Percentiles rank a stretch among this genome's conserved stretches.
Evolutionary conservation across 2,113 vertebrate species (phyloP).

Genomic region (Pan troglodytes): NHGRI_mPanTro3-v2.1_pri NC_072414.2:71223501-71224000

Average conservation of each 20-base stretch:
- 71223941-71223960: background rate
- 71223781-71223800: background rate
- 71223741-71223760: background rate
- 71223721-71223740: background rate
- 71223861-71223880: background rate
- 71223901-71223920: background rate
- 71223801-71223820: background rate
- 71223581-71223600: constrained; percentile 59
- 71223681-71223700: constrained; percentile 38
- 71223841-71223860: background rate
- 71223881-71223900: background rate
- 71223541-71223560: too few relatives aligned
- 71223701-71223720: background rate
- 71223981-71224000: background rate
- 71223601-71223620: constrained; percentile 63
- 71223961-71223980: background rate
- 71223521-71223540: too few relatives aligned
- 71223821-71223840: background rate
- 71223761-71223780: background rate
- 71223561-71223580: constrained; percentile 74
- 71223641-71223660: constrained; percentile 34
- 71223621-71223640: constrained; percentile 33
- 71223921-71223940: background rate
- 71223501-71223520: too few relatives aligned
- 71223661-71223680: background rate